These are phyloP conservation scores for Cynopterus brachyotis DNA, from an alignment of 2,113 vertebrate genomes.

Conservation along the genomic window DNA sequence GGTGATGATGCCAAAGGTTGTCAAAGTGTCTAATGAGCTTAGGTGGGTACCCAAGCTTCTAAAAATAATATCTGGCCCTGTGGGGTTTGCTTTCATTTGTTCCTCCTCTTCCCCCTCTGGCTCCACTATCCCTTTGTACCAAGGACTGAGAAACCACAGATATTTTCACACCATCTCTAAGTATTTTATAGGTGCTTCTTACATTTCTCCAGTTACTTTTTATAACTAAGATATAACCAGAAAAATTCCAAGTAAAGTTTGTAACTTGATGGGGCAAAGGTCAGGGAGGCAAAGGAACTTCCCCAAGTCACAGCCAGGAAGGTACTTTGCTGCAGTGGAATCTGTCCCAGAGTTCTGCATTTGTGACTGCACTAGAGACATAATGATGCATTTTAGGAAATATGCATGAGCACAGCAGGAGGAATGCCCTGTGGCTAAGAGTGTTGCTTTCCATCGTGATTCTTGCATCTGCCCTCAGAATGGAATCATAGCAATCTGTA, in stretches of 20 bases:
- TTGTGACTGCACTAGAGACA: background rate
- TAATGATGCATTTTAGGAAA: constrained; percentile 32
- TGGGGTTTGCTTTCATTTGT: background rate
- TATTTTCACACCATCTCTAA: background rate
- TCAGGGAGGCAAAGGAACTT: background rate
- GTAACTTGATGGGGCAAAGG: background rate
- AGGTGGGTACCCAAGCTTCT: background rate
- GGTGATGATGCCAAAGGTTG: background rate
- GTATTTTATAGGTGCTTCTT: background rate
- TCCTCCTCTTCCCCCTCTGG: background rate
- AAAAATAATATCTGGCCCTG: background rate
- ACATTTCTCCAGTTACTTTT: background rate
- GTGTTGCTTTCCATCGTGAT: constrained; percentile 12
- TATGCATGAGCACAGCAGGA: background rate
- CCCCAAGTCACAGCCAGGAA: background rate
- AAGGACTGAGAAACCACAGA: background rate
- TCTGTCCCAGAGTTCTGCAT: background rate
- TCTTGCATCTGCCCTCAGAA: constrained; percentile 9
- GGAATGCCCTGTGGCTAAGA: constrained; percentile 10
- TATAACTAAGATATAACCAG: background rate
- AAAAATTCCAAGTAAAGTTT: background rate
- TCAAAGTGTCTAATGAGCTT: background rate
- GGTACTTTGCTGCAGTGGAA: background rate
- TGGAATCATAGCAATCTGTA: background rate
- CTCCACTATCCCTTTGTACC: background rate